Percentiles rank a stretch among this genome's conserved stretches.
These are phyloP conservation scores for Leuctra nigra DNA, from an alignment of 2,888 invertebrate genomes.

Conservation along the genomic window DNA sequence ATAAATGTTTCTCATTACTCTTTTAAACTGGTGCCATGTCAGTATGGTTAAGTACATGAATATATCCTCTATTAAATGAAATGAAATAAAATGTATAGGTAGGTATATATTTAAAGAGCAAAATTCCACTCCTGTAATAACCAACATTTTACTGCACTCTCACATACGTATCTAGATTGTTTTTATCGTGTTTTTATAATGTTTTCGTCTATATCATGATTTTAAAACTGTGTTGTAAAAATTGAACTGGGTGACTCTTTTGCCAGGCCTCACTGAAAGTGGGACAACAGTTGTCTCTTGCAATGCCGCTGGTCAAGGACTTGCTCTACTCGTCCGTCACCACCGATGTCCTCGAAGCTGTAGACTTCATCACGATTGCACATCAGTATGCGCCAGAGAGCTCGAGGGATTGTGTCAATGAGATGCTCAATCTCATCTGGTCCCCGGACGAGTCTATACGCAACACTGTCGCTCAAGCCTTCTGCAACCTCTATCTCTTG, in stretches of 20 bases:
- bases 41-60: background rate
- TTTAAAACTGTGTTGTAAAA: background rate
- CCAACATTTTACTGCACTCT: no score
- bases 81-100: background rate
- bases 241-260: background rate
- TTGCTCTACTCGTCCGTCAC: slow-evolving; percentile 22
- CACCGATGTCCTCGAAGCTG: slow-evolving; percentile 58
- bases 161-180: no score
- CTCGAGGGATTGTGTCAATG: slow-evolving; percentile 61
- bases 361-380: slow-evolving; percentile 79
- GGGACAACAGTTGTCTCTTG: slow-evolving; percentile 2
- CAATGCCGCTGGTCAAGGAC: slow-evolving; percentile 19
- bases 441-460: slow-evolving; percentile 64
- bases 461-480: slow-evolving; percentile 70
- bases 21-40: background rate
- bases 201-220: no score
- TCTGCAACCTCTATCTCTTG: slow-evolving; percentile 60
- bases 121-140: no score
- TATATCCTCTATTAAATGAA: background rate
- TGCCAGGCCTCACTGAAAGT: background rate
- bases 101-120: no score
- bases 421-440: slow-evolving; percentile 73
- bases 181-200: no score
- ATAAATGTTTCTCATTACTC: no score
- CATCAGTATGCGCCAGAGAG: slow-evolving; percentile 71